Percentiles rank a stretch among this genome's conserved stretches.
These are phyloP conservation scores for Spinibarbus caldwelli DNA, from an alignment of 2,797 vertebrate species.

Conservation along the genomic window DNA sequence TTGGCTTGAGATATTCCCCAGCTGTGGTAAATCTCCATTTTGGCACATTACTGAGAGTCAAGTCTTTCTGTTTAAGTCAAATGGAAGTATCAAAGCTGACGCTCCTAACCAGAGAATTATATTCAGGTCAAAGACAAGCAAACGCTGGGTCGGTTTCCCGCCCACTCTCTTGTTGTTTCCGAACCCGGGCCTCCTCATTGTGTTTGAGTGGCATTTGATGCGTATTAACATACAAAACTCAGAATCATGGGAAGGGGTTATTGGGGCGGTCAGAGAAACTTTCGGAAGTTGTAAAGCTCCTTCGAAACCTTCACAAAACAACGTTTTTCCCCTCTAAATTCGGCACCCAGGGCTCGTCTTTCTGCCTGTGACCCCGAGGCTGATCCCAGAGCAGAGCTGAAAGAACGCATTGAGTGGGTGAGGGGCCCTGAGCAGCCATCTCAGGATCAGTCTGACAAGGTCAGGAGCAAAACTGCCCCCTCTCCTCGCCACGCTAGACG, in stretches of 20 bases:
- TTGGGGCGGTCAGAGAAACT: conserved; percentile 35
- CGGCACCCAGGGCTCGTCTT: conserved; percentile 72
- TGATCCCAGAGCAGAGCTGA: conserved; percentile 75
- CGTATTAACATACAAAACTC: conserved; percentile 39
- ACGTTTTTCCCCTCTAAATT: conserved; percentile 74
- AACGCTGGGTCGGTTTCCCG: conserved; percentile 14
- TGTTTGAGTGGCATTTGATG: conserved; percentile 26
- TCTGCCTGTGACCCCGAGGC: conserved; percentile 74
- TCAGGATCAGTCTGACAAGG: conserved; percentile 73
- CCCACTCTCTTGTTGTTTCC: conserved; percentile 39
- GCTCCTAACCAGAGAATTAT: conserved; percentile 23
- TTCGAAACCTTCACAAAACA: conserved; percentile 75
- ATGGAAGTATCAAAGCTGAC: conserved; percentile 24
- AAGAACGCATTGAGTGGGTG: conserved; percentile 77
- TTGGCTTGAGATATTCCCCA: conserved; percentile 34
- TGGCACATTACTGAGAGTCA: conserved; percentile 20
- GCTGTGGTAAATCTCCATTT: conserved; percentile 32
- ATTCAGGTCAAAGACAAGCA: conserved; percentile 37
- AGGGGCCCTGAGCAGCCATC: conserved; percentile 75
- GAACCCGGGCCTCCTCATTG: conserved; percentile 18
- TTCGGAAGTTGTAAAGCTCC: conserved; percentile 71
- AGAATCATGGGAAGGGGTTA: conserved; percentile 43
- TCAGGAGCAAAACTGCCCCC: conserved; percentile 46
- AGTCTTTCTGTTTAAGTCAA: conserved; percentile 19
- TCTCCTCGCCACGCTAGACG: conserved; percentile 69